phyloP scores from a whole-genome alignment of 1,140 invertebrate species.

The Helicorthomorpha holstii region DNA sequence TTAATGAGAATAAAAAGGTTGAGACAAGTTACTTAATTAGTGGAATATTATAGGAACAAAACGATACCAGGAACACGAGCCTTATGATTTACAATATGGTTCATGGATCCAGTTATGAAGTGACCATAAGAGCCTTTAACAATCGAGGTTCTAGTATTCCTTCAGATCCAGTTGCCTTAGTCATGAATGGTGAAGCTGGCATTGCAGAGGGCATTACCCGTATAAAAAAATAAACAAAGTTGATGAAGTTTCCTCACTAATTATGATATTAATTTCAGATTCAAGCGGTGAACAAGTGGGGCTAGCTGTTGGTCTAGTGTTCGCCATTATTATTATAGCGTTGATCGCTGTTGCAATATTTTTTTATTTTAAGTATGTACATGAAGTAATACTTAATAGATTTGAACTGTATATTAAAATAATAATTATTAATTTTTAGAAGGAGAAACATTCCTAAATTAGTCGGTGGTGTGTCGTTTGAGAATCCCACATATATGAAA shows the following conservation, averaged over 20 bases:
- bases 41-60: conserved; percentile 34
- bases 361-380: background rate
- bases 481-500: conserved; percentile 64
- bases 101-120: conserved; percentile 52
- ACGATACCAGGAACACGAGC: conserved; percentile 50
- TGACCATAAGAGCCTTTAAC: conserved; percentile 63
- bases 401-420: background rate
- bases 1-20: too few species aligned
- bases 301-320: conserved; percentile 42
- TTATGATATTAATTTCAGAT: conserved; percentile 9
- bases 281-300: conserved; percentile 26
- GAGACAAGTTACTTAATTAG: conserved; percentile 27
- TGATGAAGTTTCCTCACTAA: too few species aligned
- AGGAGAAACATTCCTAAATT: conserved; percentile 33
- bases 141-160: conserved; percentile 45
- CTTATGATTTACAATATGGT: conserved; percentile 47
- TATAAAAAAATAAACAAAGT: too few species aligned
- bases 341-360: conserved; percentile 15
- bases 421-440: conserved; percentile 18
- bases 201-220: too few species aligned
- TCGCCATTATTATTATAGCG: conserved; percentile 43
- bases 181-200: too few species aligned
- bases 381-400: too few species aligned
- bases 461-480: conserved; percentile 55
- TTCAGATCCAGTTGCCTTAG: conserved; percentile 5